Percentiles rank a stretch among this genome's conserved stretches.
phyloP scores from a whole-genome alignment of 2,797 vertebrate species.

The Manis crassicaudata region DNA sequence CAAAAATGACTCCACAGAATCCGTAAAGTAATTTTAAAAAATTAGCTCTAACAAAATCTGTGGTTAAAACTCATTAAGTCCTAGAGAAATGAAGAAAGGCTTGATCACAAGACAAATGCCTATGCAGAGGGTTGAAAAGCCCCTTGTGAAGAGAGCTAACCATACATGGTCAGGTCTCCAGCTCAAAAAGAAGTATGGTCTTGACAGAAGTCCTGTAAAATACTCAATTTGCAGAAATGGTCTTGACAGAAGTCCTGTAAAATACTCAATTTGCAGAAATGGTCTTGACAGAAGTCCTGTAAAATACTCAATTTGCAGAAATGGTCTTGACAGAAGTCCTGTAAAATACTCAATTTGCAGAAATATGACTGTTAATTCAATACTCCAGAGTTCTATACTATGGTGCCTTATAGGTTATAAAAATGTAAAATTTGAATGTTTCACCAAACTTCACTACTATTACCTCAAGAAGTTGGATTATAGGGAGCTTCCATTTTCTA shows the following conservation, averaged over 20 bases:
- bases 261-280: background rate
- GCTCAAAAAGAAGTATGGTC: background rate
- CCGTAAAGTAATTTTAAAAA: background rate
- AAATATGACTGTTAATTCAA: background rate
- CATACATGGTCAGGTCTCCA: background rate
- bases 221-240: background rate
- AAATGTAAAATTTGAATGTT: background rate
- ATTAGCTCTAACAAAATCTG: background rate
- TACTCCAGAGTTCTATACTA: background rate
- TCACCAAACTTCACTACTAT: background rate
- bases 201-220: background rate
- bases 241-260: background rate
- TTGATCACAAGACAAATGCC: background rate
- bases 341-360: too few relatives aligned
- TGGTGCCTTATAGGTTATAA: background rate
- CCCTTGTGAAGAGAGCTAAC: background rate
- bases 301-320: too few relatives aligned
- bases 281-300: too few relatives aligned
- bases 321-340: too few relatives aligned
- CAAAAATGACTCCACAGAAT: background rate
- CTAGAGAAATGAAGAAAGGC: background rate
- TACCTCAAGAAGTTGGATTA: background rate
- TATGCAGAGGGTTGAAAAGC: background rate
- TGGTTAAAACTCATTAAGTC: background rate
- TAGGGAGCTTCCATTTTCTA: background rate